phyloP scores from a whole-genome alignment of 2,113 vertebrate species.

The Psettodes erumei region DNA sequence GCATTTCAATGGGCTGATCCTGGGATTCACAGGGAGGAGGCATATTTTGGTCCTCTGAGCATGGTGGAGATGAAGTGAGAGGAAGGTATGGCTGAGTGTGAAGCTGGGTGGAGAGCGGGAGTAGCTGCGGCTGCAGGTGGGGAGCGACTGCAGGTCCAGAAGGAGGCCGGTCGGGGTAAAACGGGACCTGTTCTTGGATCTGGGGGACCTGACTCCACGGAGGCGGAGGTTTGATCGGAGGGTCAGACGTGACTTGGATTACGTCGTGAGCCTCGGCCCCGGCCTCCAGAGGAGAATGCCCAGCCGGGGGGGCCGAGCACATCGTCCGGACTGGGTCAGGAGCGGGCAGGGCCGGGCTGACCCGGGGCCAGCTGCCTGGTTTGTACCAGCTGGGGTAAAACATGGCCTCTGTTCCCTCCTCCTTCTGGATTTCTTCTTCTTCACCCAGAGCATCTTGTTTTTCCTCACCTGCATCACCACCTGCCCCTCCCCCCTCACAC shows the following conservation, averaged over 20 bases:
- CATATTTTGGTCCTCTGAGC: not conserved
- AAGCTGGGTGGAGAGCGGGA: not conserved
- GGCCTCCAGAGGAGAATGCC: not conserved
- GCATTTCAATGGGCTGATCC: not conserved
- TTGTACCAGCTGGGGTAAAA: constrained; percentile 63
- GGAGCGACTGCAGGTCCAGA: not conserved
- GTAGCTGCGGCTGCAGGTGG: not conserved
- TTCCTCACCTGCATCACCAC: constrained; percentile 4
- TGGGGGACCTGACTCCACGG: not conserved
- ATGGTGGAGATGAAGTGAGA: not conserved
- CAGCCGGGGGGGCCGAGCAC: not conserved
- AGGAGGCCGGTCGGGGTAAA: not conserved
- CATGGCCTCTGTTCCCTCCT: constrained; percentile 13
- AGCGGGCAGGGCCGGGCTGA: not conserved
- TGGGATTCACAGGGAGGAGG: not conserved
- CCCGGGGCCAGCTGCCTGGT: constrained; percentile 26
- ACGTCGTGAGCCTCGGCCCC: too few species aligned
- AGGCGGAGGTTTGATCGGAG: not conserved
- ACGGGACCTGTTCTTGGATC: not conserved
- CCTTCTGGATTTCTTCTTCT: not conserved
- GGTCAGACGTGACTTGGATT: too few species aligned
- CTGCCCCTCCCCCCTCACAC: constrained; percentile 10
- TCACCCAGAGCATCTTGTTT: not conserved
- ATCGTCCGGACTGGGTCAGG: not conserved
- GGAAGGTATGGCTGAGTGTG: not conserved